Evolutionary conservation across 2,888 invertebrate species (phyloP).

Genomic region (Lagria hirta): DNA sequence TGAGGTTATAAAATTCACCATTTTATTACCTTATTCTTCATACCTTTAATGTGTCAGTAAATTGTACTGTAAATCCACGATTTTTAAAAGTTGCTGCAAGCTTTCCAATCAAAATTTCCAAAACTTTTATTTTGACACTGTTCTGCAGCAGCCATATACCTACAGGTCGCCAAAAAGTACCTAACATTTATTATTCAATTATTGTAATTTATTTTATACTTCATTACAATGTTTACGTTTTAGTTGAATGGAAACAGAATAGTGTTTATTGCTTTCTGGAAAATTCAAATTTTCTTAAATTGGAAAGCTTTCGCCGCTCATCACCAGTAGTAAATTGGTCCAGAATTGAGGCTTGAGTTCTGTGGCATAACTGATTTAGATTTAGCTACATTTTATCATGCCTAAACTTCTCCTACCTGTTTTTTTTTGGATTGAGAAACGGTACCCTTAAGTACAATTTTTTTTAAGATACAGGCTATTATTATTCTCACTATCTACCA

Average conservation of each 20-base stretch:
- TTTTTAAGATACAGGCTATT: too few species aligned
- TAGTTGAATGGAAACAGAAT: neutral
- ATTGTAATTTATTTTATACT: conserved; percentile 2
- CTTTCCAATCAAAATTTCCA: conserved; percentile 3
- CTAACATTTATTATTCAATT: conserved; percentile 3
- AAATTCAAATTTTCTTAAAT: too few species aligned
- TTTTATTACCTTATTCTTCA: neutral
- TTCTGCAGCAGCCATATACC: conserved; percentile 3
- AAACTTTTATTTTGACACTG: conserved; percentile 3
- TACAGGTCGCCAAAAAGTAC: conserved; percentile 1
- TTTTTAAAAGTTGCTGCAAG: conserved; percentile 1
- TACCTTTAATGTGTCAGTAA: conserved; percentile 2
- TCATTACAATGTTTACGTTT: conserved; percentile 1
- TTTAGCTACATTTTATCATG: too few species aligned
- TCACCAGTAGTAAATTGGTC: too few species aligned
- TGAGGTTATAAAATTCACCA: conserved; percentile 1
- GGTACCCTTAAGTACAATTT: too few species aligned
- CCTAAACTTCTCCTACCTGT: too few species aligned
- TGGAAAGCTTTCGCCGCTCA: too few species aligned
- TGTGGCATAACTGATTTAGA: too few species aligned
- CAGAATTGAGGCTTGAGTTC: too few species aligned
- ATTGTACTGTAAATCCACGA: conserved; percentile 3
- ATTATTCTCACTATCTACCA: too few species aligned
- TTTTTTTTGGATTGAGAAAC: too few species aligned
- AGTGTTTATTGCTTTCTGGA: conserved; percentile 2